These are phyloP conservation scores for Macrochelys suwanniensis DNA, from an alignment of 2,797 vertebrate genomes.

Conservation along the genomic window DNA sequence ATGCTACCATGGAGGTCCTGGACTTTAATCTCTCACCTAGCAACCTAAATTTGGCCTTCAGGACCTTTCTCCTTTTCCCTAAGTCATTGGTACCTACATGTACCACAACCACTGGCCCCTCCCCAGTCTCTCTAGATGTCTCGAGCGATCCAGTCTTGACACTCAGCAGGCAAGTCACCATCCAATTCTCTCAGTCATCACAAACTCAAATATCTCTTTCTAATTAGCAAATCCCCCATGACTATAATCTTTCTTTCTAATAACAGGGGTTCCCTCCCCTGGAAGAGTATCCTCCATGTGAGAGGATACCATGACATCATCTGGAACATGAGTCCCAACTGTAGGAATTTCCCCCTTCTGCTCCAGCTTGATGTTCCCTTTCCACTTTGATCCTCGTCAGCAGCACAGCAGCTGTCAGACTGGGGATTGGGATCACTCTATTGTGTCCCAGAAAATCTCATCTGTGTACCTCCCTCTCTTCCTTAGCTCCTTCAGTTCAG, in stretches of 20 bases:
- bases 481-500: background rate
- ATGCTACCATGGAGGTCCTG: background rate
- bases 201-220: background rate
- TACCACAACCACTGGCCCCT: background rate
- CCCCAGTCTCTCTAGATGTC: background rate
- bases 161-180: background rate
- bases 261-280: background rate
- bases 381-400: background rate
- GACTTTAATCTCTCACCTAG: background rate
- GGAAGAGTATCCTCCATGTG: too few species aligned
- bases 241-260: background rate
- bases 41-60: too few species aligned
- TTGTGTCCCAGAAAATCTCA: background rate
- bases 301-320: background rate
- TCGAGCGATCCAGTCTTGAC: too few species aligned
- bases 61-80: background rate
- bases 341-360: background rate
- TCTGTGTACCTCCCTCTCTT: background rate
- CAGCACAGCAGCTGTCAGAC: background rate
- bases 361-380: background rate
- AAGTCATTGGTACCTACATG: background rate
- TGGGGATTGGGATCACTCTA: background rate
- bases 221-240: background rate
- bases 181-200: background rate
- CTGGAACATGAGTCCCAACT: background rate